Base-by-base conservation (phyloP, 37 sponge, comb jelly and placozoan genomes). In the Axinella damicornis region DNA sequence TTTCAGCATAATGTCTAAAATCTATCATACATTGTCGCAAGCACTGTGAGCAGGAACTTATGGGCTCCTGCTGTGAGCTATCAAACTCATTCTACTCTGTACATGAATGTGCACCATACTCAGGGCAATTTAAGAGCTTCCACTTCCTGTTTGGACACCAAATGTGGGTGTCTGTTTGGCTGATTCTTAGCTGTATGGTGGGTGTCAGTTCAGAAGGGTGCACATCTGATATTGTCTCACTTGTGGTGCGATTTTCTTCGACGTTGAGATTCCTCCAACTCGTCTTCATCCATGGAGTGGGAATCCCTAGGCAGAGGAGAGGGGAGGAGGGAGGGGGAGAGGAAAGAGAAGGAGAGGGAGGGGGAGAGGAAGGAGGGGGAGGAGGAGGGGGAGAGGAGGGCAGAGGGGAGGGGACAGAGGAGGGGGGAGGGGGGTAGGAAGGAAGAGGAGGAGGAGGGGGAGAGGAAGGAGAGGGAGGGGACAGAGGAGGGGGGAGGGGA, bases 241-340 rank as follows among this genome's bases (percentile, higher is more conserved):
- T 12, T 67, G n/a, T 6, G 46, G 9, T 46, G 46, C 4, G 46
- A 30, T 32, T 67, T 77, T 61, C 77, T 38, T 36, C 63, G 13
- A 1, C 60, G 77, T 36, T 19, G 40, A 14, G 62, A 19, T 22
- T 77, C 77, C 21, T 62, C 69, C 6, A 67, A 6, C 5, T 67
- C 77, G 61, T 77, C 77, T n/a, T 77, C 77, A 61, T 62, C 55
- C 63, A 61, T 27, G 39, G 77, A 60, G 25, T 37, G 17, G 16
- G 64, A 39, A n/a, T 62, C 63, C 58, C 75, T 74, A 1, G 41
- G 73, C 20, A 72, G 21, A 38, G n/a, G 37, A 25, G 41, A 38
- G 22, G 24, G 28, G 56, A n/a, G 13, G 74, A 19, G 74, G 19
- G 16, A 35, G 69, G 13, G 37, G 9, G 69, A 46, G 46, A 5